Evolutionary conservation across 2,797 vertebrate genomes (phyloP).

Genomic region (Merluccius polli): DNA sequence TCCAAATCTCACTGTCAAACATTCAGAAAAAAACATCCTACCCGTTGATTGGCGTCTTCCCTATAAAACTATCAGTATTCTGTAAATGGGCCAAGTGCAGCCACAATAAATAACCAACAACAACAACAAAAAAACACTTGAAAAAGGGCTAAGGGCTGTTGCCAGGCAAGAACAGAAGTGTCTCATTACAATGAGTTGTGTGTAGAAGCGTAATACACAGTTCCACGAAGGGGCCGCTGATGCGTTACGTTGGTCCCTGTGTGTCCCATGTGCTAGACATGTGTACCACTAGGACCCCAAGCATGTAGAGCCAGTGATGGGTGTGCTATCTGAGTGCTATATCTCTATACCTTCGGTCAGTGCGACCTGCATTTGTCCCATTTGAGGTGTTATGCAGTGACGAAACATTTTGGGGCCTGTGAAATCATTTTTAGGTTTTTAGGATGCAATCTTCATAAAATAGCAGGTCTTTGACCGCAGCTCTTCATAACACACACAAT

Average conservation of each 20-base stretch:
- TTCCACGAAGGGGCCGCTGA: background rate
- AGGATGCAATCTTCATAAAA: constrained; percentile 58
- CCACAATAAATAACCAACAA: constrained; percentile 2
- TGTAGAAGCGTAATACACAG: background rate
- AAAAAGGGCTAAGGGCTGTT: background rate
- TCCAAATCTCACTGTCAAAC: background rate
- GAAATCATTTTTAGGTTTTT: constrained; percentile 34
- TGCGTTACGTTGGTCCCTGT: constrained; percentile 33
- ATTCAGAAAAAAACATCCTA: background rate
- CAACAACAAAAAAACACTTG: background rate
- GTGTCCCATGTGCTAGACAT: constrained; percentile 13
- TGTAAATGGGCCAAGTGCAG: background rate
- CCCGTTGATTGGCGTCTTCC: background rate
- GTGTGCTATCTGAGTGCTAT: constrained; percentile 24
- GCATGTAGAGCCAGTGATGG: constrained; percentile 11
- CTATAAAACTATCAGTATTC: background rate
- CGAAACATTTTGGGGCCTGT: constrained; percentile 41
- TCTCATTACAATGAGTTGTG: background rate
- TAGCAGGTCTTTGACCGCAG: constrained; percentile 60
- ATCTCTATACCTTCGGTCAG: constrained; percentile 28
- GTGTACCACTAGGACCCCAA: constrained; percentile 29
- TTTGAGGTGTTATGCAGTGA: constrained; percentile 42
- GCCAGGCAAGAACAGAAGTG: background rate
- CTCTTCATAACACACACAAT: constrained; percentile 67
- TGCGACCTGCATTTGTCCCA: constrained; percentile 46